A percentile compares a stretch with the other conserved stretches of the same genome.
These are phyloP conservation scores for Spinus olivaceus DNA, from an alignment of 2,797 vertebrate genomes.

Conservation along the genomic window DNA sequence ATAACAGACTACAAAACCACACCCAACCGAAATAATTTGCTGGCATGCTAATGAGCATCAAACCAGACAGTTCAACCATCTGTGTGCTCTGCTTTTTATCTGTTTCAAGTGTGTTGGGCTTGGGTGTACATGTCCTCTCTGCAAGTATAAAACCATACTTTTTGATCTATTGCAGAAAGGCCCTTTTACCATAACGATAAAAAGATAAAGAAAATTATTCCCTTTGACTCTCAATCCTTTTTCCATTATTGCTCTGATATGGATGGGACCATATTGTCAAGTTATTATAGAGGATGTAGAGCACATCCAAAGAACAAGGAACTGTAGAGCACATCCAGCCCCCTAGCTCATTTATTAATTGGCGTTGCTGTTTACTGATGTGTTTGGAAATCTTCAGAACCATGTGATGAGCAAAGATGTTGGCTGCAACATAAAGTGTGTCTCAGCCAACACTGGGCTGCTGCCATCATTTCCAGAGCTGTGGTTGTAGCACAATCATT, in stretches of 20 bases:
- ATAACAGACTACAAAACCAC: conserved; percentile 10
- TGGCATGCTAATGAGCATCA: not conserved
- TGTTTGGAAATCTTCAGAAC: not conserved
- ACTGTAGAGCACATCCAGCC: not conserved
- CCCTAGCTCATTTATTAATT: not conserved
- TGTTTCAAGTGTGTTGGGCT: not conserved
- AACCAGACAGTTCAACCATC: not conserved
- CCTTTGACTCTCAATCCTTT: conserved; percentile 29
- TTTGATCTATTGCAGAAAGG: not conserved
- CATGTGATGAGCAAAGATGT: not conserved
- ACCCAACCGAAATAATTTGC: not conserved
- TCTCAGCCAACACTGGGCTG: not conserved
- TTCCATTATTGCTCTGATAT: not conserved
- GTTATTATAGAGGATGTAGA: not conserved
- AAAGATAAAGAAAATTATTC: not conserved
- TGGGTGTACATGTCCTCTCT: not conserved
- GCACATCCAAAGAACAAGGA: not conserved
- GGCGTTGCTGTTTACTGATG: not conserved
- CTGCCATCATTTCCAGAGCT: not conserved
- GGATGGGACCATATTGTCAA: not conserved
- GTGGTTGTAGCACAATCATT: not conserved
- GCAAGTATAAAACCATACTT: not conserved
- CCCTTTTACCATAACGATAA: not conserved
- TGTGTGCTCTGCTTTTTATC: conserved; percentile 36
- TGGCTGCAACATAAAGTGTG: not conserved